Conservation (phyloP, 35 echinoderm and acorn worm genomes). For the Apostichopus parvimensis region DNA sequence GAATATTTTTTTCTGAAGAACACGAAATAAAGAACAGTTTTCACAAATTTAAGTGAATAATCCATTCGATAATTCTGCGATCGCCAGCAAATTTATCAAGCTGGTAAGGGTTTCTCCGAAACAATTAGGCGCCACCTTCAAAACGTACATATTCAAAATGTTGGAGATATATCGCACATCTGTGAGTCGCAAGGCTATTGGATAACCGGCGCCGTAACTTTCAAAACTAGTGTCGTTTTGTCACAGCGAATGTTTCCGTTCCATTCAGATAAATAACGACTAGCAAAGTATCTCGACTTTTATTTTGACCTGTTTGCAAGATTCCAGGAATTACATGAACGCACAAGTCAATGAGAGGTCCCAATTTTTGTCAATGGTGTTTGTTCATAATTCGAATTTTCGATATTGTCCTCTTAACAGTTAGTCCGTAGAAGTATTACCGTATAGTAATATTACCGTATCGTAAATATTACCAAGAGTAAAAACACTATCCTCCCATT, state of each 20-base stretch:
- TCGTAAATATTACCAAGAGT: too few species aligned
- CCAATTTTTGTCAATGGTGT: too few species aligned
- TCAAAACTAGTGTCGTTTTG: too few species aligned
- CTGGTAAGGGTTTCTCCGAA: slow-evolving; percentile 8
- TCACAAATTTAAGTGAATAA: not conserved
- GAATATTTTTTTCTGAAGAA: not conserved
- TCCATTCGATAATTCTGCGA: not conserved
- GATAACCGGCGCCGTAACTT: not conserved
- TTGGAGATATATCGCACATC: not conserved
- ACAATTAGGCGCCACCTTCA: not conserved
- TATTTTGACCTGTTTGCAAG: too few species aligned
- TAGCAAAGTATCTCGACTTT: too few species aligned
- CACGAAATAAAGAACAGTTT: not conserved
- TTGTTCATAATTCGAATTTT: too few species aligned
- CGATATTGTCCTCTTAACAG: too few species aligned
- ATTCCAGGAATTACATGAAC: too few species aligned
- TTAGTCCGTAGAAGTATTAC: too few species aligned
- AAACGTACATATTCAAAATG: slow-evolving; percentile 5
- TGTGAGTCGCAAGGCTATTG: not conserved
- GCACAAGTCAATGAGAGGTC: too few species aligned
- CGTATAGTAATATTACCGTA: too few species aligned
- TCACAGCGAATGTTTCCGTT: not conserved
- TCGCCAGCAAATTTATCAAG: not conserved
- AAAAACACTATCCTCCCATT: too few species aligned
- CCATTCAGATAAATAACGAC: not conserved